phyloP scores from a whole-genome alignment of 53 echinoderm and acorn worm species.

The Holothuria leucospilota region DNA sequence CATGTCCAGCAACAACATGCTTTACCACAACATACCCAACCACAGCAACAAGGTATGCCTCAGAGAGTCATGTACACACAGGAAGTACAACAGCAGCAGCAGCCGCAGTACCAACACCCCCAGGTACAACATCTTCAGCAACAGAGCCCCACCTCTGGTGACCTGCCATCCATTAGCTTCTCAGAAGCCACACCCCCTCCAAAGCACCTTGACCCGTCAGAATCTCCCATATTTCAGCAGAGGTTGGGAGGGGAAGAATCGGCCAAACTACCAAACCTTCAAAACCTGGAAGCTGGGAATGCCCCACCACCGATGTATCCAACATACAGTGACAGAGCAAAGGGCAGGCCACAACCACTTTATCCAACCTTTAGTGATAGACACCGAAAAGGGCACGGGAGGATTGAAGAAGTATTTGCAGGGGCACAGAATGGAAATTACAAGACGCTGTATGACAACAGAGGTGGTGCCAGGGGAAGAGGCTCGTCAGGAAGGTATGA shows the following conservation, averaged over 20 bases:
- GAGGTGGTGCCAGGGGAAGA: conserved; percentile 63
- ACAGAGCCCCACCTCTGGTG: neutral
- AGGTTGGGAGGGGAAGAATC: conserved; percentile 58
- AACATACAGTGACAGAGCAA: conserved; percentile 70
- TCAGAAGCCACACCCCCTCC: conserved; percentile 41
- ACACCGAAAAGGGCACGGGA: conserved; percentile 60
- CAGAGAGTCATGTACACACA: conserved; percentile 6
- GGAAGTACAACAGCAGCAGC: conserved; percentile 5
- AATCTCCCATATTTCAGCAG: conserved; percentile 52
- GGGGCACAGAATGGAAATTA: conserved; percentile 72
- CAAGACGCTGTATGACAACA: conserved; percentile 91
- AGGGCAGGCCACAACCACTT: conserved; percentile 72
- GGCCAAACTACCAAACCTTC: conserved; percentile 2
- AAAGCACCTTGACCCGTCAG: conserved; percentile 39
- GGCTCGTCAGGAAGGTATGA: conserved; percentile 89
- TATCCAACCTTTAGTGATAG: conserved; percentile 98
- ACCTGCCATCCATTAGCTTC: conserved; percentile 35
- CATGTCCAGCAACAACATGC: conserved; percentile 29
- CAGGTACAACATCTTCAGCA: conserved; percentile 11
- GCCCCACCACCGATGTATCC: conserved; percentile 57
- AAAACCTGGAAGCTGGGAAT: conserved; percentile 15
- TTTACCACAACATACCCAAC: neutral
- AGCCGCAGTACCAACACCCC: neutral
- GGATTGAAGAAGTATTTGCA: conserved; percentile 53
- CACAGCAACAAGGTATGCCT: conserved; percentile 41